Base-by-base conservation (phyloP, 1,140 invertebrate species). In the Saccostrea glomerata region DNA sequence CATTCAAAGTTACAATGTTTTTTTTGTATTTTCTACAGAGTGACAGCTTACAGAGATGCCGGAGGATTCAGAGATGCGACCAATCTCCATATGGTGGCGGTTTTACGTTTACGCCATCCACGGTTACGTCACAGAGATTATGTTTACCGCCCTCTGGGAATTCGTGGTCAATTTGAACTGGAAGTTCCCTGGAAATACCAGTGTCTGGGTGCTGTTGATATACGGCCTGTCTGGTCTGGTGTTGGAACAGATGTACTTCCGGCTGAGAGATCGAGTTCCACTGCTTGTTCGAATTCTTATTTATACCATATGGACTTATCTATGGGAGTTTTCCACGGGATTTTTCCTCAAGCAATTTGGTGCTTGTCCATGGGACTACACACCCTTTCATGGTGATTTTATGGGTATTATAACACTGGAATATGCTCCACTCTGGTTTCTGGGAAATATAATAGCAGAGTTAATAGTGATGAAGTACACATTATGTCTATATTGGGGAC, bases 281-380 rank as follows among this genome's bases (percentile, higher is more conserved):
- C 89, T 96, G 13, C 89, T 94, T 12, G 13, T 94, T 9, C 92
- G 96, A 66, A 95, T 92, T 23, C n/a, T 95, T 7, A 89, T 95
- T 15, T 96, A 96, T 90, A 92, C 95, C 7, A 9, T 95, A 0
- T 95, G 95, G 94, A 95, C 95, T 60, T 96, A 96, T 91, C 84
- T 93, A 12, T 96, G 95, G 95, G 96, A 96, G 90, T 96, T 96
- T 90, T 94, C 93, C 63, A 95, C 95, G 73, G 96, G 96, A 15
- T 94, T 91, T 87, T 77, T 96, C n/a, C 91, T 96, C 12, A 93
- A 94, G 60, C 92, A 94, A 82, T 95, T 96, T 88, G 93, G 94
- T 89, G 95, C 95, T 0, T 96, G 96, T 92, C 96, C 96, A 2
- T 96, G 96, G 96, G 95, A 96, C 89, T 96, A 96, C 91, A 94